Percentiles rank a stretch among this genome's conserved stretches.
Conservation (phyloP, 2,797 vertebrate species). For the Sebastes taczanowskii region DNA sequence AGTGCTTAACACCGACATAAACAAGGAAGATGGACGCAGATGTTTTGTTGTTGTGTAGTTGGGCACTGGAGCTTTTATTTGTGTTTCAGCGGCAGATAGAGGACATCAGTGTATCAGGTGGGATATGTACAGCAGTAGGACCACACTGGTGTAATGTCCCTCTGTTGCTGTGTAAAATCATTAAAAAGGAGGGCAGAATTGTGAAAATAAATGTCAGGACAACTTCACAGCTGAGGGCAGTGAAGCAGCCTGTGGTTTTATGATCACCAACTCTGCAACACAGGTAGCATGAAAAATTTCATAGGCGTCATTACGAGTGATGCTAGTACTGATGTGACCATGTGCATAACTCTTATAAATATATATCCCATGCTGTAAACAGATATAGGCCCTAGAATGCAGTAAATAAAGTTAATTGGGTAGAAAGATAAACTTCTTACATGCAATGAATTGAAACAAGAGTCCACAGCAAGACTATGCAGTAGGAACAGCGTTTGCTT, state of each 20-base stretch:
- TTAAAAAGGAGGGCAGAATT: neutral
- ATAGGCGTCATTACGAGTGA: conserved; percentile 21
- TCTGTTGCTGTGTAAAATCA: conserved; percentile 5
- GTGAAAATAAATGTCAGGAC: neutral
- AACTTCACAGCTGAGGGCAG: conserved; percentile 11
- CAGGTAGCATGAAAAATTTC: conserved; percentile 20
- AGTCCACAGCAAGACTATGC: neutral
- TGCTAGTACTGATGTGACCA: conserved; percentile 10
- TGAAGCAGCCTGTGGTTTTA: conserved; percentile 40
- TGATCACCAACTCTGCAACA: conserved; percentile 21
- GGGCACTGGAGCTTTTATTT: neutral
- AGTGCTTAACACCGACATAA: conserved; percentile 37
- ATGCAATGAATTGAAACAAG: neutral
- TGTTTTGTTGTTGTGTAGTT: conserved; percentile 7
- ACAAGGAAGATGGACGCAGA: conserved; percentile 29
- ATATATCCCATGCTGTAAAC: conserved; percentile 2
- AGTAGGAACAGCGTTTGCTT: neutral
- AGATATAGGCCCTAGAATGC: neutral
- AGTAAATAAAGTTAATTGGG: neutral
- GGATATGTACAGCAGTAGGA: neutral
- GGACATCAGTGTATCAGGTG: neutral
- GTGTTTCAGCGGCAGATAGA: neutral
- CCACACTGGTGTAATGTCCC: neutral
- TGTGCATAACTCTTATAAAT: conserved; percentile 11
- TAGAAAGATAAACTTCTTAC: conserved; percentile 4